Percentiles rank a stretch among this genome's conserved stretches.
Evolutionary conservation across 2,888 invertebrate genomes (phyloP).

Genomic region (Calliopum simillimum): DNA sequence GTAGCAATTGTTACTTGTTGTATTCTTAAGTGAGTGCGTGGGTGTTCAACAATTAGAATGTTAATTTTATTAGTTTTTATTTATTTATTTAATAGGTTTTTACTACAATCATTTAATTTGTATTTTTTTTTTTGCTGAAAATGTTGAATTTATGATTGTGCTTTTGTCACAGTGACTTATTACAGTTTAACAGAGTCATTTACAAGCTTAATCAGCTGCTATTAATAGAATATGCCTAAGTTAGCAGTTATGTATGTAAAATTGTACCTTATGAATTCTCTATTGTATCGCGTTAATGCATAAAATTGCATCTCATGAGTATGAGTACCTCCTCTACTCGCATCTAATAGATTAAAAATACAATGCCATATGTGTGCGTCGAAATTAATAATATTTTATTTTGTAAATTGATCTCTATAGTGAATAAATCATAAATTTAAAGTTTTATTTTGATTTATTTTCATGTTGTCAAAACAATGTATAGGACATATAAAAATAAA

Average conservation of each 20-base stretch:
- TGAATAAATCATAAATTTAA: too few species aligned
- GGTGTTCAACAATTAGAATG: slow-evolving; percentile 28
- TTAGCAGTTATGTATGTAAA: too few species aligned
- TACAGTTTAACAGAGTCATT: neutral
- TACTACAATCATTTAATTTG: neutral
- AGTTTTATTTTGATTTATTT: too few species aligned
- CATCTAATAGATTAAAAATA: too few species aligned
- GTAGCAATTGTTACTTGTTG: slow-evolving; percentile 21
- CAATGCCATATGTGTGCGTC: too few species aligned
- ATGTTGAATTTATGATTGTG: neutral
- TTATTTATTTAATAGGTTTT: neutral
- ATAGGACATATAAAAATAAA: too few species aligned
- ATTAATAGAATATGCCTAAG: slow-evolving; percentile 29
- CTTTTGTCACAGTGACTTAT: neutral
- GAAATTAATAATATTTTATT: too few species aligned
- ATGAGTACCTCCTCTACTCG: too few species aligned
- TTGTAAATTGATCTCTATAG: too few species aligned
- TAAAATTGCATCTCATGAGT: slow-evolving; percentile 7
- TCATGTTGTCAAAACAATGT: too few species aligned
- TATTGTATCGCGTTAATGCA: slow-evolving; percentile 1
- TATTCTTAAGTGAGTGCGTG: slow-evolving; percentile 14
- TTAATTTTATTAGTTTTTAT: slow-evolving; percentile 22
- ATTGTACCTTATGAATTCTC: neutral
- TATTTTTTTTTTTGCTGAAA: neutral
- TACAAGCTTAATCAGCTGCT: slow-evolving; percentile 29